These are phyloP conservation scores for Micropoecilia bifurca DNA, from an alignment of 2,797 vertebrate species.

Conservation along the genomic window DNA sequence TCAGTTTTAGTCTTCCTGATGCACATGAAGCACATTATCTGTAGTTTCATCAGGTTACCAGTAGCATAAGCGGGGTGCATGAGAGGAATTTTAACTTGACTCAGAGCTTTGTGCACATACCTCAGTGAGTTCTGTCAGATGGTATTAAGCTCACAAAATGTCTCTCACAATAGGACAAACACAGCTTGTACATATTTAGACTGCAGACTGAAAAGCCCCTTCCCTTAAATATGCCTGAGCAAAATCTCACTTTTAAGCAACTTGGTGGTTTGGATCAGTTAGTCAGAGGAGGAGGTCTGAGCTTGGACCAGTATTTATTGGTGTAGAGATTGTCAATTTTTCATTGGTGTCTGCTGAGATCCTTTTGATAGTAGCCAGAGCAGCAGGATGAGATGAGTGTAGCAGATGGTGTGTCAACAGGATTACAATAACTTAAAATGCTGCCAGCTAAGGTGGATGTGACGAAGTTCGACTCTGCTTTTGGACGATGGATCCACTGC, in stretches of 20 bases:
- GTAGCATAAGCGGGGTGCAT: neutral
- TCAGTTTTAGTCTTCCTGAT: neutral
- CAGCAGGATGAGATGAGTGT: neutral
- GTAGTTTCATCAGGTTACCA: neutral
- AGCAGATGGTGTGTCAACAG: neutral
- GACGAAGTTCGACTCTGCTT: neutral
- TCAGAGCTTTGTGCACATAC: slow-evolving; percentile 5
- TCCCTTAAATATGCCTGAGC: neutral
- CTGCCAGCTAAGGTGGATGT: neutral
- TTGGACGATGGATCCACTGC: neutral
- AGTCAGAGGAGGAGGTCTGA: neutral
- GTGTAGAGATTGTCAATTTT: neutral
- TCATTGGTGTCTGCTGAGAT: neutral
- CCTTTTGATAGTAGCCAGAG: neutral
- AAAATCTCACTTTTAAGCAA: neutral
- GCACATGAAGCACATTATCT: slow-evolving; percentile 1
- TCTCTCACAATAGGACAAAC: neutral
- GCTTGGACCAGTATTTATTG: neutral
- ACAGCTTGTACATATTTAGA: neutral
- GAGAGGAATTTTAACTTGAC: slow-evolving; percentile 7
- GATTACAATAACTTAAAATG: neutral
- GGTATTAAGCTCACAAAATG: neutral
- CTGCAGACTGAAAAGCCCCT: neutral
- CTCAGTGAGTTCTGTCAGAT: neutral
- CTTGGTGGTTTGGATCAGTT: neutral